Conservation (phyloP, 2,797 vertebrate species). For the Arctocebus calabarensis region DNA sequence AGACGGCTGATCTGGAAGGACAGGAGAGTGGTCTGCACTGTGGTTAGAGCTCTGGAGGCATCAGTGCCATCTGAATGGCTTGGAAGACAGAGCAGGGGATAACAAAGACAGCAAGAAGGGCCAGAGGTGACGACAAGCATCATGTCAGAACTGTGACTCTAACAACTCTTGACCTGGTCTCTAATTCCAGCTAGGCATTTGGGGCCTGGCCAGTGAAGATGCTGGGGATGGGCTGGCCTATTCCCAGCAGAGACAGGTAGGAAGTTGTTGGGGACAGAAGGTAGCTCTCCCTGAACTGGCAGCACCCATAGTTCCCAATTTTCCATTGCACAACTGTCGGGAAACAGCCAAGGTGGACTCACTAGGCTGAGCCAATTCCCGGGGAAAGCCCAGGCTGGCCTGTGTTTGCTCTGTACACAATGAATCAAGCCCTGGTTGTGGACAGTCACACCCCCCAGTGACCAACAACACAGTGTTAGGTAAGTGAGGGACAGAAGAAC, state of each 20-base stretch:
- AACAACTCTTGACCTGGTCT: fast-evolving
- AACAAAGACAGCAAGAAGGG: background rate
- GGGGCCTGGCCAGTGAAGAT: background rate
- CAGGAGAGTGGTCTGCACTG: background rate
- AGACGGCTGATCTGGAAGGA: background rate
- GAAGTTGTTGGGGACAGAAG: background rate
- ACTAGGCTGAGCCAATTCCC: no score
- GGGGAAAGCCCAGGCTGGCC: background rate
- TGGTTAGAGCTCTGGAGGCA: fast-evolving
- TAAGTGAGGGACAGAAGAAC: background rate
- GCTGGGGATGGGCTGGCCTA: background rate
- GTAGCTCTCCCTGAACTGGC: background rate
- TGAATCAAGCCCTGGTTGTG: fast-evolving
- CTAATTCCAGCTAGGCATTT: background rate
- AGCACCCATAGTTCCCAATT: background rate
- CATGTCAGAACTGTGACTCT: fast-evolving
- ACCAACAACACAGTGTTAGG: no score
- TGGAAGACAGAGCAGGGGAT: fast-evolving
- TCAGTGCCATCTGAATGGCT: background rate
- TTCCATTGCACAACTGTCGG: background rate
- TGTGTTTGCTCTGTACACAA: background rate
- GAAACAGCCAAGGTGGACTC: background rate
- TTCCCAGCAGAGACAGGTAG: background rate
- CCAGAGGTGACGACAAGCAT: background rate
- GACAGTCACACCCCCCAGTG: background rate